Base-by-base conservation (phyloP, 2,888 invertebrate genomes). In the Doris montereyensis region DNA sequence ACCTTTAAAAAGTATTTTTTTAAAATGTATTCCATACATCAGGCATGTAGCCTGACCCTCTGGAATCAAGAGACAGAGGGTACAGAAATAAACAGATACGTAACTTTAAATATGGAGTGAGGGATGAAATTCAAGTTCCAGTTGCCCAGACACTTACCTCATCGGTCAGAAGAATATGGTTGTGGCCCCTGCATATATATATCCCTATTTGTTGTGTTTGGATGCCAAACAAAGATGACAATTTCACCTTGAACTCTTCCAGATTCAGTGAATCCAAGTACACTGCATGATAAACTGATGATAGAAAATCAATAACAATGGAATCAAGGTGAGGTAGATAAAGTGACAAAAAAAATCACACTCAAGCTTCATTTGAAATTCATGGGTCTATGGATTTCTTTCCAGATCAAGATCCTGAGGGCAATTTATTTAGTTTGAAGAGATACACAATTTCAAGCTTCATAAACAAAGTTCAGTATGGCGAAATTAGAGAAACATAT, bases 151-250 rank as follows among this genome's bases (percentile, higher is more conserved):
- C 3, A 58, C 83, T 78, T 81, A 97, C 94, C 86, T 97, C 97
- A 90, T 97, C 96, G 52, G 95, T 96, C 30, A 97, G 93, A 57
- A 95, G 93, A 0, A 97, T 95, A 85, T 95, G 95, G 5, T 97
- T 95, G 21, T 95, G 95, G 0, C 97, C 97, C 0, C 97, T 97
- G 85, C 94, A 94, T 72, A 96, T 93, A 83, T 95, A 94, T 8
- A 97, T 93, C 67, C 91, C 90, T 81, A 92, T 92, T 89, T 91
- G 92, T 80, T 85, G 91, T 24, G 86, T 79, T 52, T 86, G 83
- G 10, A 93, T 84, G 30, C 93, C 94, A 60, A 95, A 93, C 81
- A 96, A 90, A 21, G 92, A 90, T 70, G 94, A 93, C 52, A 96
- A 92, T 83, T 95, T 95, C 83, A 93, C 92, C 74, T 93, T 89